A percentile compares a stretch with the other conserved stretches of the same genome.
These are phyloP conservation scores for Andricus grossulariae DNA, from an alignment of 1,140 invertebrate species.

Conservation along the genomic window DNA sequence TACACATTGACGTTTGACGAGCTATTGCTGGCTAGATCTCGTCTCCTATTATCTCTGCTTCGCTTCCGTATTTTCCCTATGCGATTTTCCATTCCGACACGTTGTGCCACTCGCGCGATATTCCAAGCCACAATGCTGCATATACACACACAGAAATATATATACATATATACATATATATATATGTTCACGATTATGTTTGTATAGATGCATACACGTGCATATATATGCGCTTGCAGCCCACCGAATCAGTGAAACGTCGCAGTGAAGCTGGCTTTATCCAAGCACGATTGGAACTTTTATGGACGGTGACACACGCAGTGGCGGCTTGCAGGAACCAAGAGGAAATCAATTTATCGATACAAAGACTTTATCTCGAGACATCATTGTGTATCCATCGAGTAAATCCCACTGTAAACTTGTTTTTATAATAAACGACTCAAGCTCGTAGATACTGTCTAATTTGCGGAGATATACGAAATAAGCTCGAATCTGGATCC, in stretches of 20 bases:
- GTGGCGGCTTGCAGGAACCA: neutral
- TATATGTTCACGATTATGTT: neutral
- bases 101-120: slow-evolving; percentile 16
- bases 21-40: slow-evolving; percentile 22
- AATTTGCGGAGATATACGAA: neutral
- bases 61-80: slow-evolving; percentile 19
- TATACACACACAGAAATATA: neutral
- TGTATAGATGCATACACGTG: neutral
- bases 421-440: slow-evolving; percentile 19
- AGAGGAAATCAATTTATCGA: slow-evolving; percentile 26
- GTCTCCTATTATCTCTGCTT: slow-evolving; percentile 23
- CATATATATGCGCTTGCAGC: neutral
- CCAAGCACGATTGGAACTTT: slow-evolving; percentile 29
- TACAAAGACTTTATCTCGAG: slow-evolving; percentile 30
- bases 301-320: slow-evolving; percentile 25
- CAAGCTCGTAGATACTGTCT: slow-evolving; percentile 5
- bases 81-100: slow-evolving; percentile 24
- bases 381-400: slow-evolving; percentile 1
- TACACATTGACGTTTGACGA: slow-evolving; percentile 16
- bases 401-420: slow-evolving; percentile 17
- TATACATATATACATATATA: neutral
- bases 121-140: neutral
- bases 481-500: slow-evolving; percentile 2
- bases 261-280: slow-evolving; percentile 19
- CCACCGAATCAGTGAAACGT: slow-evolving; percentile 22